These are phyloP conservation scores for Callaeas wilsoni DNA, from an alignment of 2,113 vertebrate species.

Conservation along the genomic window DNA sequence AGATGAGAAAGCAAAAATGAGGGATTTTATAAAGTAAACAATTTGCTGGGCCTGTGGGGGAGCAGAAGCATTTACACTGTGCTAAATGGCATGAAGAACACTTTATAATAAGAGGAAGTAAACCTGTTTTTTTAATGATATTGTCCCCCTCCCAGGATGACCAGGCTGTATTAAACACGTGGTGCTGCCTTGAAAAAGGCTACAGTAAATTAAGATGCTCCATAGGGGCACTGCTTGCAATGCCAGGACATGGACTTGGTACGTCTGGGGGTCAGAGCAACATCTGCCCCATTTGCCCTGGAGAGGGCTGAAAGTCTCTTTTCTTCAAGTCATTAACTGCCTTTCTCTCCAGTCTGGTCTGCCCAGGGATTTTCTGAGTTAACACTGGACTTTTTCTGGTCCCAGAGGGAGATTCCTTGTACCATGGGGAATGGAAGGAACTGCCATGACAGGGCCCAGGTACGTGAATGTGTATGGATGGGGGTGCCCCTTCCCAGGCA, in stretches of 20 bases:
- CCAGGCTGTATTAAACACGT: not conserved
- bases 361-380: not conserved
- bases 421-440: not conserved
- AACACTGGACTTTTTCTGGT: not conserved
- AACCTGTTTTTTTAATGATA: not conserved
- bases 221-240: not conserved
- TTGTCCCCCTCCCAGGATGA: not conserved
- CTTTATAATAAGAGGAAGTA: not conserved
- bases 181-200: not conserved
- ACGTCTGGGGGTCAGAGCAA: accelerated
- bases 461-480: accelerated
- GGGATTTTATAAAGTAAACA: not conserved
- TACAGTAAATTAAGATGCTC: not conserved
- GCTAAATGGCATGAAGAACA: not conserved
- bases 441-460: not conserved
- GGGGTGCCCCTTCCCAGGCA: accelerated
- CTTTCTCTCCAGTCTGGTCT: not conserved
- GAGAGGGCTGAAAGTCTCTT: not conserved
- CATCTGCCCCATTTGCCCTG: not conserved
- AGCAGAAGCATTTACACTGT: not conserved
- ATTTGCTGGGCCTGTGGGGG: not conserved
- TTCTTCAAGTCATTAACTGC: not conserved
- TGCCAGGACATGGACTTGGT: not conserved
- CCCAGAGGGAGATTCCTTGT: not conserved
- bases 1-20: not conserved